Base-by-base conservation (phyloP, 2,797 vertebrate species). In the Thaleichthys pacificus region DNA sequence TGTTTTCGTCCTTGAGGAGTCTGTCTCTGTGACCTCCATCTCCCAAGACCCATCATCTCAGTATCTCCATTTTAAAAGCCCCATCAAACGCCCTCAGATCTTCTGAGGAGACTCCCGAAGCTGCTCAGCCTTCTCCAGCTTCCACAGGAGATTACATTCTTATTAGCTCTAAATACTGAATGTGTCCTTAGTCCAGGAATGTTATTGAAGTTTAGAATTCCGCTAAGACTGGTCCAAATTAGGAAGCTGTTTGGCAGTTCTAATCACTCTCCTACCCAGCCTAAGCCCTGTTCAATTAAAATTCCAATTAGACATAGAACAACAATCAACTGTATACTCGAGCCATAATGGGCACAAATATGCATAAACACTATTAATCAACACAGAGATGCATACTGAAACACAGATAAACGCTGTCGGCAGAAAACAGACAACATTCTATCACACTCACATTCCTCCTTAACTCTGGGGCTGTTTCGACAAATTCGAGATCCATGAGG, bases 211-310 rank as follows among this genome's bases (percentile, higher is more conserved):
- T 76, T 71, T 42, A 72, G 69, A 82, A 71, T 67, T 75, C 80
- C 76, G 70, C 69, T 63, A 75, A 80, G 78, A 88, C 86, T 84
- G 83, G 80, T 83, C 82, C 77, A 69, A 75, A 69, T 68, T 63
- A 66, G 68, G 70, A 78, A 9, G 71, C 82, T 60, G 80, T 89
- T 84, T 78, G 80, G 82, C 86, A 74, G 81, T 79, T 76, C 84
- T 85, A 88, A 84, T 91, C 87, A 91, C 78, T 84, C 84, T 87
- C 78, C 42, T 47, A 47, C 14, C 42, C 79, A 76, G 73, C 66
- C 80, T 88, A 91, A 91, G 89, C 88, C 87, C 80, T 75, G 51
- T 78, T 82, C 88, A 89, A 92, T 93, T 91, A 88, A 87, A 87
- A 89, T 90, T 87, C 83, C 85, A 89, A 91, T 91, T 89, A 91